These are phyloP conservation scores for Corythornis madagascariensis DNA, from an alignment of 2,113 vertebrate species.

Conservation along the genomic window DNA sequence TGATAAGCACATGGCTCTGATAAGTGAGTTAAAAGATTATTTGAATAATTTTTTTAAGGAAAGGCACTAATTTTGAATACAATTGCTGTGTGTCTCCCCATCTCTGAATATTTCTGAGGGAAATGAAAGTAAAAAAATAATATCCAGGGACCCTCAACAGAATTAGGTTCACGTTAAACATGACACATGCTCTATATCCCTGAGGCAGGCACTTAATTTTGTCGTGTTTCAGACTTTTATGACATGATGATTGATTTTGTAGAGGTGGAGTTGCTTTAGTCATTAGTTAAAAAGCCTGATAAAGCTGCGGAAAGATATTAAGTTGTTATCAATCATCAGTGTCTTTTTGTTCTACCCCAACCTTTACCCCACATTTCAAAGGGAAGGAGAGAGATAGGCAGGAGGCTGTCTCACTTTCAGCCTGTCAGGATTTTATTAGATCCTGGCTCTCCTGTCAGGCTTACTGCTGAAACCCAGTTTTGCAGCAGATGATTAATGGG, in stretches of 20 bases:
- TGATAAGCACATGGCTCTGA: neutral
- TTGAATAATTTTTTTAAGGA: neutral
- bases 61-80: neutral
- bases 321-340: conserved; percentile 45
- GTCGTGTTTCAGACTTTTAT: conserved; percentile 43
- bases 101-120: neutral
- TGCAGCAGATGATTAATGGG: conserved; percentile 17
- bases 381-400: neutral
- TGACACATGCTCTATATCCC: conserved; percentile 37
- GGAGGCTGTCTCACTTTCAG: neutral
- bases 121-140: conserved; percentile 33
- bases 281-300: conserved; percentile 65
- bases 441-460: neutral
- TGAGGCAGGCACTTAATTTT: conserved; percentile 46
- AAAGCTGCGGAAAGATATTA: conserved; percentile 44
- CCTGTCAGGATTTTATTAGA: conserved; percentile 21
- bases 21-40: neutral
- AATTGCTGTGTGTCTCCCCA: neutral
- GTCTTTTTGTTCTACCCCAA: conserved; percentile 34
- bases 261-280: conserved; percentile 48
- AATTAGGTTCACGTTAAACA: conserved; percentile 38
- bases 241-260: conserved; percentile 60
- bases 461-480: neutral
- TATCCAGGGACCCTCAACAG: neutral
- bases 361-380: neutral